These are phyloP conservation scores for Pandion haliaetus DNA, from an alignment of 2,113 vertebrate species.

Conservation along the genomic window DNA sequence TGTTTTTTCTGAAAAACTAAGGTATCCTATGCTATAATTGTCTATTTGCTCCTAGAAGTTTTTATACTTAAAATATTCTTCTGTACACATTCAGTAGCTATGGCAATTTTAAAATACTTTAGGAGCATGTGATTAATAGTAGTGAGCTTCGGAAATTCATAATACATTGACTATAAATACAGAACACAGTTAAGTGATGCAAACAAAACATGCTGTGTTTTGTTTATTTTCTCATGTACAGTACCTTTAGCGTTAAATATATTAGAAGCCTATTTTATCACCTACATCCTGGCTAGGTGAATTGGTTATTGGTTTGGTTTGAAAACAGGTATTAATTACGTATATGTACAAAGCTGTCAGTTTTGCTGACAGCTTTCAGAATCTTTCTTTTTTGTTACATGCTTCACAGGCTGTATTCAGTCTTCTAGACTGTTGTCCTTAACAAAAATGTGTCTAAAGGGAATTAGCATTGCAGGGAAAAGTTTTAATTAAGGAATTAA, in stretches of 20 bases:
- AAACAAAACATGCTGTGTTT: not conserved
- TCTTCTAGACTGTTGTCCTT: not conserved
- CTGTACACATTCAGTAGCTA: not conserved
- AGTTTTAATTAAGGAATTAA: not conserved
- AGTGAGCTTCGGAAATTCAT: not conserved
- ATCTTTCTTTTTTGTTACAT: not conserved
- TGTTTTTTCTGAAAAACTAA: not conserved
- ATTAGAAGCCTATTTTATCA: not conserved
- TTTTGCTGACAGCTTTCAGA: not conserved
- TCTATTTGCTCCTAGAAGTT: not conserved
- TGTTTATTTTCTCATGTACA: not conserved
- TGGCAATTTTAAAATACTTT: not conserved
- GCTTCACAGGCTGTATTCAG: not conserved
- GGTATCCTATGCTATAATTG: not conserved
- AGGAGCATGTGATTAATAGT: not conserved
- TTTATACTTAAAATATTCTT: not conserved
- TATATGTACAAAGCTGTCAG: not conserved
- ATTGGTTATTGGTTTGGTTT: not conserved
- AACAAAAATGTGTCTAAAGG: not conserved
- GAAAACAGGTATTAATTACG: not conserved
- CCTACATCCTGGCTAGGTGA: not conserved
- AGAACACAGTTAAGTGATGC: not conserved
- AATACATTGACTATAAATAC: not conserved
- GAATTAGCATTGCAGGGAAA: not conserved
- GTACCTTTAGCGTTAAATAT: not conserved